phyloP scores from a whole-genome alignment of 2,797 vertebrate genomes.

The Rhynchonycteris naso region DNA sequence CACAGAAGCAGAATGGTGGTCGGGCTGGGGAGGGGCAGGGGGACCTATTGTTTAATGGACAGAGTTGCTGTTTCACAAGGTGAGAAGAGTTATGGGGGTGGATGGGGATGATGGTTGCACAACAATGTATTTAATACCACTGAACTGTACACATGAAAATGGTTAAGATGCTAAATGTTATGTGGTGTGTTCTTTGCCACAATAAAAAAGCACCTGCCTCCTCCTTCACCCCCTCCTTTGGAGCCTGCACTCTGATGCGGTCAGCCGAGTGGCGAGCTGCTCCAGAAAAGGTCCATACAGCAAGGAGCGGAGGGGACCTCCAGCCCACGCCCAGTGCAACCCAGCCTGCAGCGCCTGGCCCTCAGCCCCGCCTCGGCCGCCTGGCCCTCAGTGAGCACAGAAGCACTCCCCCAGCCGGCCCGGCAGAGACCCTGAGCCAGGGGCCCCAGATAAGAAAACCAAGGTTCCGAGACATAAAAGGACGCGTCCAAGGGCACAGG shows the following conservation, averaged over 20 bases:
- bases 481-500: background rate
- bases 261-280: background rate
- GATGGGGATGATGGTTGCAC: background rate
- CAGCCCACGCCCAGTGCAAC: background rate
- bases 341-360: background rate
- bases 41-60: background rate
- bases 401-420: background rate
- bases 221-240: background rate
- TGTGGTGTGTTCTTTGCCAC: background rate
- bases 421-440: background rate
- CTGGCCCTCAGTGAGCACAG: background rate
- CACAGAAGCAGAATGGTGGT: background rate
- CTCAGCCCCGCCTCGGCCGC: background rate
- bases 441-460: constrained; percentile 17
- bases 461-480: background rate
- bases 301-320: background rate
- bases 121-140: background rate
- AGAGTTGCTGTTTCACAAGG: background rate
- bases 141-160: background rate
- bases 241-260: background rate
- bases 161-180: background rate
- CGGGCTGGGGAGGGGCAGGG: background rate
- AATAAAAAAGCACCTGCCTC: background rate
- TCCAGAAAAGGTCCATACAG: background rate
- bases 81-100: background rate